Evolutionary conservation across 2,797 vertebrate species (phyloP).

Genomic region (Halcyon chelicuti): DNA sequence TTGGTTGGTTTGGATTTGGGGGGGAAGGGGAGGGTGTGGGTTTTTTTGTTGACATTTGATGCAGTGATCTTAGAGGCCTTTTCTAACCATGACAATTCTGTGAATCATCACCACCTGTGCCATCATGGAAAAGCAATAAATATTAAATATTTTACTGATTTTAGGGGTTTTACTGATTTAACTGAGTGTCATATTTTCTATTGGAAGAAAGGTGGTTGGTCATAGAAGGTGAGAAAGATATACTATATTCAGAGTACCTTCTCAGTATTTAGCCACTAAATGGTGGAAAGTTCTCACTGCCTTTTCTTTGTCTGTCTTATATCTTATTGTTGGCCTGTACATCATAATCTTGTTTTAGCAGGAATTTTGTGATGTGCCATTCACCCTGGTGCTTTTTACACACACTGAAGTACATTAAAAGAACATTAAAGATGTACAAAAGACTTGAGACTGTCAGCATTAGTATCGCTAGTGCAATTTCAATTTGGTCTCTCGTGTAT

Average conservation of each 20-base stretch:
- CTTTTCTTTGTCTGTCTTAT: background rate
- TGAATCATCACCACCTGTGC: background rate
- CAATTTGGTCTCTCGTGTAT: background rate
- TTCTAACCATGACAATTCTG: no score
- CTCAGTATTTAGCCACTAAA: background rate
- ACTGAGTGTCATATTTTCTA: background rate
- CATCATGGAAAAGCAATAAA: background rate
- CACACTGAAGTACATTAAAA: background rate
- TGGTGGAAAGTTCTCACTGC: background rate
- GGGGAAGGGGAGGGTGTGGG: no score
- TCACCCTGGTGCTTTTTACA: background rate
- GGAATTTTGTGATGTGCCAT: background rate
- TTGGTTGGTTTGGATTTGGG: no score
- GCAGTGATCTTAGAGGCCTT: no score
- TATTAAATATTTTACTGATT: background rate
- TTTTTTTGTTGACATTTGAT: no score
- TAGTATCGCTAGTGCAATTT: background rate
- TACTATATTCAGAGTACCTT: background rate
- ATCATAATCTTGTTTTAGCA: background rate
- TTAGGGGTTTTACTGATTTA: background rate
- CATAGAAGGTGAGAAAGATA: background rate
- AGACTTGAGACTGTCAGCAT: background rate
- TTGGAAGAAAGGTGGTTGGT: background rate
- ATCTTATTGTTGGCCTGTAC: background rate
- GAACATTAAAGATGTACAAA: background rate